Evolutionary conservation across 1,140 invertebrate genomes (phyloP).

Genomic region (Trachymyrmex septentrionalis): DNA sequence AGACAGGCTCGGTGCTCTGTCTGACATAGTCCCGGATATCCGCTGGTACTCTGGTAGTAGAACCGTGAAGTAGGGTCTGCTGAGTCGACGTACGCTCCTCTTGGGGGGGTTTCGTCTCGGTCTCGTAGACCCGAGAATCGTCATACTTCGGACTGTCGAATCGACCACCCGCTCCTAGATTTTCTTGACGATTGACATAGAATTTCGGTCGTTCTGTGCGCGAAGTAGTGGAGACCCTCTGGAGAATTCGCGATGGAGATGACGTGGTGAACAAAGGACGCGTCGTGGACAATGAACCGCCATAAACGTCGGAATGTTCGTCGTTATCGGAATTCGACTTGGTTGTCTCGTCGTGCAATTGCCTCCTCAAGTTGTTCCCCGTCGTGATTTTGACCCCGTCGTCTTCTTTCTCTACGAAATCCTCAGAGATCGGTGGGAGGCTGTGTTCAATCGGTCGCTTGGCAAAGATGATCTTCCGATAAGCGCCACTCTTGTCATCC

Average conservation of each 20-base stretch:
- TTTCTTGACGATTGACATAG: slow-evolving; percentile 83
- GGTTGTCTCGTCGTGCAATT: slow-evolving; percentile 86
- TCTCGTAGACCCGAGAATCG: slow-evolving; percentile 72
- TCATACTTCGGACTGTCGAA: slow-evolving; percentile 81
- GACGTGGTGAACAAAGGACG: slow-evolving; percentile 90
- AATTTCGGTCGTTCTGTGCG: slow-evolving; percentile 82
- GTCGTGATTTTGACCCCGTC: slow-evolving; percentile 81
- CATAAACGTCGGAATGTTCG: slow-evolving; percentile 90
- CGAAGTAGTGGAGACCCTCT: slow-evolving; percentile 74
- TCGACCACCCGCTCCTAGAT: slow-evolving; percentile 82
- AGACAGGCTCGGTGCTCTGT: slow-evolving; percentile 81
- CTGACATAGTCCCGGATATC: slow-evolving; percentile 79
- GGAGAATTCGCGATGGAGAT: slow-evolving; percentile 83
- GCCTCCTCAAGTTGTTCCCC: slow-evolving; percentile 87
- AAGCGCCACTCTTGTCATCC: slow-evolving; percentile 78
- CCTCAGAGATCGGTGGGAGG: slow-evolving; percentile 81
- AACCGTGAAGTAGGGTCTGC: slow-evolving; percentile 77
- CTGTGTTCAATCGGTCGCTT: slow-evolving; percentile 84
- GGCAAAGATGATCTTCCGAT: slow-evolving; percentile 83
- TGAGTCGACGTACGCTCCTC: slow-evolving; percentile 80
- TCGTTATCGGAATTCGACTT: slow-evolving; percentile 84
- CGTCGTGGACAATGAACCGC: slow-evolving; percentile 88
- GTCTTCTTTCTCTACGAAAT: slow-evolving; percentile 82
- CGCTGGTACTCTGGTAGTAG: slow-evolving; percentile 64
- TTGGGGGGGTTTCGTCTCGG: slow-evolving; percentile 70